These are phyloP conservation scores for Hippocampus zosterae DNA, from an alignment of 2,113 vertebrate species.

Conservation along the genomic window DNA sequence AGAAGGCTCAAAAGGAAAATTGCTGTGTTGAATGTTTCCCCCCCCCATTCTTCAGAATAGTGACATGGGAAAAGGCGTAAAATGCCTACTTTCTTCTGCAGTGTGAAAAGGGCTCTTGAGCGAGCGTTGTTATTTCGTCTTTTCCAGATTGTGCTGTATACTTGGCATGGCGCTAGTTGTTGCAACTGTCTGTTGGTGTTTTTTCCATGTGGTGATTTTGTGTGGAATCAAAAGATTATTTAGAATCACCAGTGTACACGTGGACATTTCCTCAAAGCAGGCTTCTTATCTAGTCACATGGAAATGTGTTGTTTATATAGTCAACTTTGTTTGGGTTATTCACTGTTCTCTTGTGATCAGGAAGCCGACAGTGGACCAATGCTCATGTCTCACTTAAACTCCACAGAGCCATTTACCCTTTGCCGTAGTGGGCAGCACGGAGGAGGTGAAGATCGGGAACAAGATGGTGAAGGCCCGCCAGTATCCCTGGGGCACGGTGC, in stretches of 20 bases:
- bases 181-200: background rate
- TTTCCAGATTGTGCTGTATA: too few relatives aligned
- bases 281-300: too few relatives aligned
- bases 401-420: conserved; percentile 93
- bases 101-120: too few relatives aligned
- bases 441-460: conserved; percentile 97
- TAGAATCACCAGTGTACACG: background rate
- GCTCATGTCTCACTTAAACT: conserved; percentile 20
- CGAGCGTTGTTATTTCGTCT: too few relatives aligned
- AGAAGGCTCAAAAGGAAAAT: too few relatives aligned
- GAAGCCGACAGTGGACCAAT: background rate
- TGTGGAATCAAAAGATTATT: too few relatives aligned
- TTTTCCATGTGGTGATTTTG: background rate
- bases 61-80: too few relatives aligned
- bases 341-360: background rate
- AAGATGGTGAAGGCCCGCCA: conserved; percentile 98
- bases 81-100: too few relatives aligned
- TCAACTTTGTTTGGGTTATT: background rate
- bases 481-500: conserved; percentile 97
- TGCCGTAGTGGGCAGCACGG: conserved; percentile 94
- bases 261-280: background rate
- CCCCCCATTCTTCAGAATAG: too few relatives aligned
- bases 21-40: too few relatives aligned
- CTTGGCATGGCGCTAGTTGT: too few relatives aligned
- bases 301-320: background rate